Evolutionary conservation across 2,888 invertebrate species (phyloP), one percentile per base, ranked within the genome.

Genomic region (Allophyes oxyacanthae): DNA sequence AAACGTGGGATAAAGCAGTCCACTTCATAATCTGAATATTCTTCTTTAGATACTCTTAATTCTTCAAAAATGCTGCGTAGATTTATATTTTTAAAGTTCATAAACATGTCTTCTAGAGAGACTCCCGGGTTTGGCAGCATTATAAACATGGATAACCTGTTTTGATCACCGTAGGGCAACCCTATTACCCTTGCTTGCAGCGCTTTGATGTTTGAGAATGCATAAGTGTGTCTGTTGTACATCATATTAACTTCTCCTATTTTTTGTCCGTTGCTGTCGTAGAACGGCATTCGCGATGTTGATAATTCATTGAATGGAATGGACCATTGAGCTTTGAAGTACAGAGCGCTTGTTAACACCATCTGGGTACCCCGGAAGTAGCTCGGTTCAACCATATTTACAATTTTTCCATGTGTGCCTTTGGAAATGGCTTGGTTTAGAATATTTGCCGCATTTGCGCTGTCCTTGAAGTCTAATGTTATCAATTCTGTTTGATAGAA

Each of bases 301-400:
- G 86, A 87, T 0, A 94, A 86, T 4, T 74, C 68, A 65, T 96
- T 95, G 71, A 97, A 97, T 0, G 96, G 96, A 6, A 90, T 79
- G 45, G 94, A 92, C 97, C 97, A 97, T 56, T 95, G 94, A 0
- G 96, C 97, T 86, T 96, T 96, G 81, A 97, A 97, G 81, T 95
- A 96, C 14, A 97, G 81, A 0, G 96, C 95, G 67, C 96, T 96
- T 0, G 96, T 92, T 61, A 97, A 81, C 10, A 97, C 89, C 86
- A 97, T 91, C 53, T 94, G 88, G 0, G 96, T 92, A 48, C 95
- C 84, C 4, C 68, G 57, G 11, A 95, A 84, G 67, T 94, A 91
- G 46, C 81, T 92, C 8, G 79, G 76, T 0, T 86, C 82, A 5
- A 92, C 84, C 36, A 92, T 56, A 2, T 77, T 79, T 0, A 82